These are phyloP conservation scores for Otocyon megalotis DNA, from an alignment of 2,113 vertebrate species.

Conservation along the genomic window DNA sequence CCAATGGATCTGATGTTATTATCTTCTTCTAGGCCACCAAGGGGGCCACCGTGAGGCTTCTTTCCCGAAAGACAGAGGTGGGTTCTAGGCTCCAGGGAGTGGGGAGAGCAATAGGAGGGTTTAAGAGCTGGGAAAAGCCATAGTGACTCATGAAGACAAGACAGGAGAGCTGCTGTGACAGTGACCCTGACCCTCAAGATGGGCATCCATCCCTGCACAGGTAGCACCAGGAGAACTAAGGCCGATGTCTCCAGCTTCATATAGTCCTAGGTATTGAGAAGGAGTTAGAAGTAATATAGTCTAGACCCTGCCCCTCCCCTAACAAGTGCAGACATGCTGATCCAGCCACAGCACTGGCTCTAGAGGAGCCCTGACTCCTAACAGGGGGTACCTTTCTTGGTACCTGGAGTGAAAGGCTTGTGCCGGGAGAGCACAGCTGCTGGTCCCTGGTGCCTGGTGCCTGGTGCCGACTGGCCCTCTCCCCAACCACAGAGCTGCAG, in stretches of 20 bases:
- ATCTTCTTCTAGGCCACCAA: not conserved
- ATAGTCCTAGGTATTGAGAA: not conserved
- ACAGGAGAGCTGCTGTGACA: not conserved
- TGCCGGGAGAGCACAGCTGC: not conserved
- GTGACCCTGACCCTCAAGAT: not conserved
- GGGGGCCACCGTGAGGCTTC: not conserved
- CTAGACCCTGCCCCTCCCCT: not conserved
- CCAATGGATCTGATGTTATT: not conserved
- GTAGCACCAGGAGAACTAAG: not conserved
- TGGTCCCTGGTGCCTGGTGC: no score
- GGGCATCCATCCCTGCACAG: not conserved
- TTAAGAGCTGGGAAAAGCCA: not conserved
- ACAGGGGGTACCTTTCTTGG: not conserved
- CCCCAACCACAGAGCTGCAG: not conserved
- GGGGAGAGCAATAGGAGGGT: not conserved
- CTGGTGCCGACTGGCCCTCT: not conserved
- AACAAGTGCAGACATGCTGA: not conserved
- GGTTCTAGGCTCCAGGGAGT: not conserved
- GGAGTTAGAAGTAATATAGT: constrained; percentile 10
- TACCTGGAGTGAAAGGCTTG: not conserved
- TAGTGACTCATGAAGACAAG: not conserved
- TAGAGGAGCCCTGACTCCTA: not conserved
- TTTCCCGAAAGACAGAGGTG: not conserved
- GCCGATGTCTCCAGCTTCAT: not conserved
- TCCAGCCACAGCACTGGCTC: not conserved